Evolutionary conservation across 2,888 invertebrate genomes (phyloP), one percentile per base, ranked within the genome.

Genomic region (Macrophya annulata): DNA sequence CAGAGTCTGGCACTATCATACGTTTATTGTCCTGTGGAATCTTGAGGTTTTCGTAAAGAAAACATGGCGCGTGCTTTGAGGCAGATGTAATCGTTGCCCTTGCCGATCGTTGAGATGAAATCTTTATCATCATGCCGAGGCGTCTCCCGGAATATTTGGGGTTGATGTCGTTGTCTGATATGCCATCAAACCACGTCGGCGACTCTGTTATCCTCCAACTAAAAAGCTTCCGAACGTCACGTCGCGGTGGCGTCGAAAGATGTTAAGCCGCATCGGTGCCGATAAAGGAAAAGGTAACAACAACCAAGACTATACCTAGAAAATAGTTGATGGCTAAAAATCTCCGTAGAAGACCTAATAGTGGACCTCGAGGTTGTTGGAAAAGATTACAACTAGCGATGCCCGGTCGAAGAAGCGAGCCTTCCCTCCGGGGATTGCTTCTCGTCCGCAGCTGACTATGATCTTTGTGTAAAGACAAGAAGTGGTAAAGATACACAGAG

Each of bases 381-480:
- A 76, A 17, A 15, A 76, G 76, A 76, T 76, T 51, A 43, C 17
- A 12, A 31, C 15, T 5, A 10, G n/a, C 43, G n/a, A 45, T 45
- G 72, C 25, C 45, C 1, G 21, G 72, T 43, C 76, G 51, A 48
- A 31, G 31, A 17, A 31, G 76, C 48, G 76, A 76, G 76, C 31
- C 31, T 51, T 76, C 76, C 76, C 76, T 76, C 76, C 76, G 76
- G 76, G 76, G 76, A 76, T 76, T 51, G 48, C 76, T 76, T 76
- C 76, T 76, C 51, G 31, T 51, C 48, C 76, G 12, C 76, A 17
- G 21, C 76, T 12, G 76, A 76, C 51, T 76, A 51, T 76, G 51
- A 25, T 51, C 76, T 31, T 76, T 17, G 51, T 76, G 31, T 76
- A n/a, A 76, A 76, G 76, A 76, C 51, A 76, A 76, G 51, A 76